Conservation (phyloP, 1,140 invertebrate species). For the Drosophila littoralis region DNA sequence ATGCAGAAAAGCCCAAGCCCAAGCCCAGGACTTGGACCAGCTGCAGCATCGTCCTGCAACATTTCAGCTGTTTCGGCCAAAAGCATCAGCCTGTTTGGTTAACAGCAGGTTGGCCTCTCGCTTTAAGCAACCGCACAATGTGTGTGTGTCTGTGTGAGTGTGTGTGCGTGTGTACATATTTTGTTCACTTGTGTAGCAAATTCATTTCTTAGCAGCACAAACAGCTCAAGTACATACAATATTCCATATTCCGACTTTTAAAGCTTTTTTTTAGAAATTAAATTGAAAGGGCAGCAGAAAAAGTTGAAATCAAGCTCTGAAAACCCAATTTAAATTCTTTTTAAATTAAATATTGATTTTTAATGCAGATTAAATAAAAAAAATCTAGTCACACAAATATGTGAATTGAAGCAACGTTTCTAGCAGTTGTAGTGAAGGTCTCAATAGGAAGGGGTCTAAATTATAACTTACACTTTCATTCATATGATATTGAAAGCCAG, state of each 20-base stretch:
- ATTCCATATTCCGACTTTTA: constrained; percentile 6
- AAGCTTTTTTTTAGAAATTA: not conserved
- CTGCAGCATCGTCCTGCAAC: constrained; percentile 18
- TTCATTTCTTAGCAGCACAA: constrained; percentile 4
- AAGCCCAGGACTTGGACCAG: constrained; percentile 19
- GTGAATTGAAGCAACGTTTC: too few relatives aligned
- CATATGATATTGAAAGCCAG: too few relatives aligned
- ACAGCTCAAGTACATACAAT: not conserved
- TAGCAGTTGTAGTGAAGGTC: too few relatives aligned
- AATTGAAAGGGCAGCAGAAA: not conserved
- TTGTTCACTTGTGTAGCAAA: constrained; percentile 9
- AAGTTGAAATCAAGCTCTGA: not conserved
- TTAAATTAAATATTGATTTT: constrained; percentile 6
- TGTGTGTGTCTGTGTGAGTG: constrained; percentile 5
- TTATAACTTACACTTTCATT: too few relatives aligned
- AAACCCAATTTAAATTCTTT: not conserved
- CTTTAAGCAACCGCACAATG: not conserved
- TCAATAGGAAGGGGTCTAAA: too few relatives aligned
- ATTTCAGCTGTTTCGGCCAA: constrained; percentile 13
- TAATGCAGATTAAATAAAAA: not conserved
- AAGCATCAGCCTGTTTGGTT: not conserved
- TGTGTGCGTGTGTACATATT: constrained; percentile 3
- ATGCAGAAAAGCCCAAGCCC: constrained; percentile 37
- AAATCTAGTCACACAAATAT: too few relatives aligned
- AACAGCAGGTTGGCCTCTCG: not conserved